phyloP scores from a whole-genome alignment of 2,797 vertebrate genomes.

The Morus bassanus region DNA sequence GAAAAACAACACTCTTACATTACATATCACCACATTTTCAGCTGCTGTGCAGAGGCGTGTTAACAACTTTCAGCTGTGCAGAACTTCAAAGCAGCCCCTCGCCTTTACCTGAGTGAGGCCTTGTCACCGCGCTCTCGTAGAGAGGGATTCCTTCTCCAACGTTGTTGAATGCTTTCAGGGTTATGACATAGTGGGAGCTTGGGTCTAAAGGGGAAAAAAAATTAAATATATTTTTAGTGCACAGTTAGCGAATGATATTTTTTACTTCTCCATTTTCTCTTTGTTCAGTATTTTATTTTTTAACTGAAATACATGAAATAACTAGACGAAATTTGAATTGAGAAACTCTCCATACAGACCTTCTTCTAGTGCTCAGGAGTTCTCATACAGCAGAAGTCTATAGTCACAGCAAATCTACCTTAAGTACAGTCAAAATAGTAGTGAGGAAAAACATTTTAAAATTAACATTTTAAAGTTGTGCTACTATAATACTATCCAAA shows the following conservation, averaged over 20 bases:
- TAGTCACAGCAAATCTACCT: neutral
- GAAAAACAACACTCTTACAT: fast-evolving
- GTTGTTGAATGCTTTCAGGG: conserved; percentile 95
- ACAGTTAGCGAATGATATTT: neutral
- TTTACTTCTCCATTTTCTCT: neutral
- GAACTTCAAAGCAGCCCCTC: neutral
- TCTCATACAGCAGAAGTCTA: neutral
- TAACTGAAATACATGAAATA: neutral
- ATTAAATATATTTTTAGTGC: neutral
- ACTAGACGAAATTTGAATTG: neutral
- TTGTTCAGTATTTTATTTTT: neutral
- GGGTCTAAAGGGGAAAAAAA: conserved; percentile 79
- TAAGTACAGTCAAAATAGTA: neutral
- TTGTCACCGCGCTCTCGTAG: conserved; percentile 95
- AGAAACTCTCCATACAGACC: neutral
- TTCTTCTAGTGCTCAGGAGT: neutral
- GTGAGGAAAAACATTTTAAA: neutral
- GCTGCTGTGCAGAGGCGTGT: neutral
- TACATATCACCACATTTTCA: fast-evolving
- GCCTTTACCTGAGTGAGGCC: conserved; percentile 86
- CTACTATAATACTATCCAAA: neutral
- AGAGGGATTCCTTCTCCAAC: conserved; percentile 96
- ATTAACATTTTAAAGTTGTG: neutral
- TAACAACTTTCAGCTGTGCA: neutral
- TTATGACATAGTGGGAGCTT: conserved; percentile 97